A percentile compares a stretch with the other conserved stretches of the same genome.
Conservation (phyloP, 2,888 invertebrate genomes). For the Aspidapion aeneum region DNA sequence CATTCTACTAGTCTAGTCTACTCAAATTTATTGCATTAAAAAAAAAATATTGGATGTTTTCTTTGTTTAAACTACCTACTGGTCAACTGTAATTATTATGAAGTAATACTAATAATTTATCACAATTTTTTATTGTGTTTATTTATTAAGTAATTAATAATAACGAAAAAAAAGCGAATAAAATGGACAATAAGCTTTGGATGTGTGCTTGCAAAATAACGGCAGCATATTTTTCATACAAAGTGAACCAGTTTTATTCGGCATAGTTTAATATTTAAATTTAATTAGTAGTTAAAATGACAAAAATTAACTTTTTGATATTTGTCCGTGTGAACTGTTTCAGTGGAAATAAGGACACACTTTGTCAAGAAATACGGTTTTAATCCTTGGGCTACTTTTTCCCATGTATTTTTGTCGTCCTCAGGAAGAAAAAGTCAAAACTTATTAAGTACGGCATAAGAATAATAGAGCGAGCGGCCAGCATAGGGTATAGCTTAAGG, state of each 20-base stretch:
- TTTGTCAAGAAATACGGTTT: too few species aligned
- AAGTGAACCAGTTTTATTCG: background rate
- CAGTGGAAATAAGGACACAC: too few species aligned
- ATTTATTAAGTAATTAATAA: background rate
- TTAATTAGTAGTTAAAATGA: background rate
- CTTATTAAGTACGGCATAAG: too few species aligned
- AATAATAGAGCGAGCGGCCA: too few species aligned
- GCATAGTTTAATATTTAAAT: background rate
- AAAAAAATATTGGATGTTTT: background rate
- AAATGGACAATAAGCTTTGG: background rate
- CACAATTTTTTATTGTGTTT: background rate
- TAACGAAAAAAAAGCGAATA: background rate
- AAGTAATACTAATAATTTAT: background rate
- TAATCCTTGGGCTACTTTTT: too few species aligned
- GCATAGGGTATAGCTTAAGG: too few species aligned
- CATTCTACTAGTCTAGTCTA: too few species aligned
- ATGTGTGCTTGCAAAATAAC: background rate
- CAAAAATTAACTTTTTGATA: background rate
- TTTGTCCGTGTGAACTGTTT: too few species aligned
- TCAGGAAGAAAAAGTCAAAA: too few species aligned
- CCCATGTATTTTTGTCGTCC: too few species aligned
- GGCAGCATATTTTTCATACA: too few species aligned
- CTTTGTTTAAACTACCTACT: background rate
- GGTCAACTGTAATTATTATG: background rate
- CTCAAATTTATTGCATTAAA: background rate